Percentiles rank a stretch among this genome's conserved stretches.
These are phyloP conservation scores for Danionella cerebrum DNA, from an alignment of 2,113 vertebrate genomes.

Conservation along the genomic window DNA sequence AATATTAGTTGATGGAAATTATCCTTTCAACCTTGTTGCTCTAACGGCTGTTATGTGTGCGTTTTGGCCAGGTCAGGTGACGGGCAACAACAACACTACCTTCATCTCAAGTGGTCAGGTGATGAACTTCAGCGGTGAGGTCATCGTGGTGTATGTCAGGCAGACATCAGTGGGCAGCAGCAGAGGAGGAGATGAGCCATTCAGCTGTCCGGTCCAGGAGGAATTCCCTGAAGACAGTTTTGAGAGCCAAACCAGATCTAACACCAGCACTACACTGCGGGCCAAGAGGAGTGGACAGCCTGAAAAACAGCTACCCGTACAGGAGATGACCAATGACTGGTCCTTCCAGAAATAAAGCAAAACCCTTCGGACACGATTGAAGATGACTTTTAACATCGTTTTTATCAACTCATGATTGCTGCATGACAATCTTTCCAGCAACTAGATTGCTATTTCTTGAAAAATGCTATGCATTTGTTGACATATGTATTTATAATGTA, in stretches of 20 bases:
- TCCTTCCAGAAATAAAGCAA: conserved; percentile 12
- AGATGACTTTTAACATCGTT: not conserved
- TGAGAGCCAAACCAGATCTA: conserved; percentile 58
- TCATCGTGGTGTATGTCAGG: conserved; percentile 90
- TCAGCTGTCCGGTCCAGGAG: conserved; percentile 83
- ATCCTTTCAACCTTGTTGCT: not conserved
- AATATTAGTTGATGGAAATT: not conserved
- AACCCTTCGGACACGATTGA: not conserved
- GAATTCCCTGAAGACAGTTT: conserved; percentile 69
- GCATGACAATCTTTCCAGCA: conserved; percentile 47
- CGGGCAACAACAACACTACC: conserved; percentile 91
- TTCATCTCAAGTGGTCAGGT: conserved; percentile 97
- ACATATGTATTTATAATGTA: conserved; percentile 49
- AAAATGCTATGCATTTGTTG: conserved; percentile 77
- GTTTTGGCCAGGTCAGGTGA: conserved; percentile 82
- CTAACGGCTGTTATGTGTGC: not conserved
- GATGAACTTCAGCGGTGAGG: conserved; percentile 95
- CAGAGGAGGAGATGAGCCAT: conserved; percentile 55
- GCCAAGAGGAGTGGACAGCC: not conserved
- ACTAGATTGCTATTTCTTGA: conserved; percentile 51
- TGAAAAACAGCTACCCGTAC: conserved; percentile 52
- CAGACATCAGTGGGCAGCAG: conserved; percentile 76
- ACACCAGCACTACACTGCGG: conserved; percentile 26
- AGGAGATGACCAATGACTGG: conserved; percentile 45
- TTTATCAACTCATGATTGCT: conserved; percentile 30